These are phyloP conservation scores for Grammomys dolichurus DNA, from an alignment of 2,113 vertebrate species.

Conservation along the genomic window DNA sequence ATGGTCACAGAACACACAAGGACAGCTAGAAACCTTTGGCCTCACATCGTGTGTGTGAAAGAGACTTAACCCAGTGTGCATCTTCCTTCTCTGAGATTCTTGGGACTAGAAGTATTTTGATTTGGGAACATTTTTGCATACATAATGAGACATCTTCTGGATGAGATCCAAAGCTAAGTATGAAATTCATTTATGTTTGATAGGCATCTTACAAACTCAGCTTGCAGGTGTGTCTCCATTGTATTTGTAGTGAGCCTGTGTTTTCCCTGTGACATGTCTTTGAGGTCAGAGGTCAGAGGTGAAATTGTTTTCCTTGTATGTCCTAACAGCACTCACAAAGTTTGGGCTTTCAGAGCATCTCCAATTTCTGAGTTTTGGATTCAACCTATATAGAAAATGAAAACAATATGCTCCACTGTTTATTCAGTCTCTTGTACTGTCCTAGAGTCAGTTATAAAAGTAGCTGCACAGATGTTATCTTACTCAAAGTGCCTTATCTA, in stretches of 20 bases:
- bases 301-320: neutral
- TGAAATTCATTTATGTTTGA: neutral
- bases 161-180: neutral
- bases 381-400: neutral
- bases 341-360: neutral
- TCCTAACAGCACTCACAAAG: too few species aligned
- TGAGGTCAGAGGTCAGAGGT: neutral
- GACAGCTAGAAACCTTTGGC: neutral
- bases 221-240: neutral
- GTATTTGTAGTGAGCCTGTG: neutral
- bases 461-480: neutral
- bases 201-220: too few species aligned
- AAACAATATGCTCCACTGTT: neutral
- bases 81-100: neutral
- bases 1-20: neutral
- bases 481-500: neutral
- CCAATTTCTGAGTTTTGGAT: neutral
- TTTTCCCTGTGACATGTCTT: neutral
- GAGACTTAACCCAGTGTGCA: neutral
- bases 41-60: neutral
- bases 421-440: neutral
- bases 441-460: slow-evolving; percentile 27
- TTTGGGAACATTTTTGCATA: neutral
- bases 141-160: neutral
- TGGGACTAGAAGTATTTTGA: neutral